Evolutionary conservation across 2,888 invertebrate species (phyloP).

Genomic region (Myathropa florea): DNA sequence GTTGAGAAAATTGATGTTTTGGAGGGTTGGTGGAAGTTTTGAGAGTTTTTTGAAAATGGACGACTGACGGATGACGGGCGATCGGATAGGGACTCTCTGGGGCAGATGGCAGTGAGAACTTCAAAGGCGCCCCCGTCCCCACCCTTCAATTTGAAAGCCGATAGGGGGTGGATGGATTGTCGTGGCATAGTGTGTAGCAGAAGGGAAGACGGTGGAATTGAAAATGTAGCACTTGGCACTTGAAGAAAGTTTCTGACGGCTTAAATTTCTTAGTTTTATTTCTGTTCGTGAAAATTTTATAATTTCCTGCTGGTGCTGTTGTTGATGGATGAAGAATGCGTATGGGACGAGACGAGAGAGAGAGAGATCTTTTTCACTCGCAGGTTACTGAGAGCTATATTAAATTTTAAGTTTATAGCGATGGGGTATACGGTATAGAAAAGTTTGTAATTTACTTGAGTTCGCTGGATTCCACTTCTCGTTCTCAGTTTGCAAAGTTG

Average conservation of each 20-base stretch:
- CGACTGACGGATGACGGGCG: constrained; percentile 67
- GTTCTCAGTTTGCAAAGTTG: background rate
- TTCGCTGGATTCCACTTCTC: constrained; percentile 11
- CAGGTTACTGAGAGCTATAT: constrained; percentile 1
- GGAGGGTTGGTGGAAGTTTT: constrained; percentile 57
- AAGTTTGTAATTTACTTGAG: constrained; percentile 40
- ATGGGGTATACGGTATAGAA: background rate
- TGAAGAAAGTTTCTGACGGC: constrained; percentile 56
- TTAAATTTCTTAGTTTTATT: constrained; percentile 55
- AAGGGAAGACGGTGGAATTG: constrained; percentile 36
- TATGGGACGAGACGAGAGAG: constrained; percentile 7
- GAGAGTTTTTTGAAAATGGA: constrained; percentile 65
- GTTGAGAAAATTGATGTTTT: constrained; percentile 59
- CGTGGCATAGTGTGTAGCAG: background rate
- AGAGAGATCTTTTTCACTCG: constrained; percentile 22
- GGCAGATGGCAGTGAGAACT: constrained; percentile 53
- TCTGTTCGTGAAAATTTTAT: constrained; percentile 59
- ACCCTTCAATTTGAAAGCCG: background rate
- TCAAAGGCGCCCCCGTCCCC: constrained; percentile 38
- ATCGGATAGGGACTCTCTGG: constrained; percentile 40
- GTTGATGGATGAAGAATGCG: background rate
- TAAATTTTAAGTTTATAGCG: constrained; percentile 17
- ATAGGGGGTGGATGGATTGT: background rate
- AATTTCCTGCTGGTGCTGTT: constrained; percentile 49
- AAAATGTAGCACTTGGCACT: constrained; percentile 61